These are phyloP conservation scores for Mythimna albipuncta DNA, from an alignment of 2,888 invertebrate species.

Conservation along the genomic window DNA sequence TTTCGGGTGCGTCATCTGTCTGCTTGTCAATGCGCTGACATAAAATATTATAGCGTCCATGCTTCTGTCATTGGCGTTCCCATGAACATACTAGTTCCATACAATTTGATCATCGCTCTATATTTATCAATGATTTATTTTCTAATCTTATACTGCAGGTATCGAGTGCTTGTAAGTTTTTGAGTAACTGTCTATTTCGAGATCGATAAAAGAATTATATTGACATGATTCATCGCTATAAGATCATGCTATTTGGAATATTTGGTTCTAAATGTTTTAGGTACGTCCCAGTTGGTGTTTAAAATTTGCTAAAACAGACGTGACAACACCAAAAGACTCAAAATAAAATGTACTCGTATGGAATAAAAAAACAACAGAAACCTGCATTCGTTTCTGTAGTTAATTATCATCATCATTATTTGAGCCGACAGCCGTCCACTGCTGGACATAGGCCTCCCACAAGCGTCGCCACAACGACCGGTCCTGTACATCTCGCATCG, in stretches of 20 bases:
- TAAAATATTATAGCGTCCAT: slow-evolving; percentile 41
- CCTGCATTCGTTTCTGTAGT: not conserved
- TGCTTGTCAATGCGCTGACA: slow-evolving; percentile 47
- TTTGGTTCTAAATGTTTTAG: too few species aligned
- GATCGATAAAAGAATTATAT: slow-evolving; percentile 1
- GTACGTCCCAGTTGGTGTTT: too few species aligned
- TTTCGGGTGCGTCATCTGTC: slow-evolving; percentile 45
- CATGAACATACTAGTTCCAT: slow-evolving; percentile 58
- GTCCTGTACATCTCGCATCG: too few species aligned
- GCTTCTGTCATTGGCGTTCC: slow-evolving; percentile 38
- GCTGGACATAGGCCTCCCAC: too few species aligned
- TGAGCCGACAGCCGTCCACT: too few species aligned
- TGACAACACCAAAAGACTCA: too few species aligned
- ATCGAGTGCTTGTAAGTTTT: slow-evolving; percentile 53
- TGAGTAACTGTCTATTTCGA: slow-evolving; percentile 9
- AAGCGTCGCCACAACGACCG: too few species aligned
- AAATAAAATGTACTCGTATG: too few species aligned
- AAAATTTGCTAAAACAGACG: too few species aligned
- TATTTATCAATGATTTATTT: slow-evolving; percentile 74
- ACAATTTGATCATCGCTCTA: slow-evolving; percentile 64
- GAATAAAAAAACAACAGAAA: not conserved
- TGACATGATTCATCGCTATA: slow-evolving; percentile 11
- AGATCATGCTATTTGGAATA: not conserved
- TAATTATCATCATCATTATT: too few species aligned
- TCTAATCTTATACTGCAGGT: slow-evolving; percentile 67